These are phyloP conservation scores for Steatocranus sp. DNA, from an alignment of 2,797 vertebrate species.

Conservation along the genomic window DNA sequence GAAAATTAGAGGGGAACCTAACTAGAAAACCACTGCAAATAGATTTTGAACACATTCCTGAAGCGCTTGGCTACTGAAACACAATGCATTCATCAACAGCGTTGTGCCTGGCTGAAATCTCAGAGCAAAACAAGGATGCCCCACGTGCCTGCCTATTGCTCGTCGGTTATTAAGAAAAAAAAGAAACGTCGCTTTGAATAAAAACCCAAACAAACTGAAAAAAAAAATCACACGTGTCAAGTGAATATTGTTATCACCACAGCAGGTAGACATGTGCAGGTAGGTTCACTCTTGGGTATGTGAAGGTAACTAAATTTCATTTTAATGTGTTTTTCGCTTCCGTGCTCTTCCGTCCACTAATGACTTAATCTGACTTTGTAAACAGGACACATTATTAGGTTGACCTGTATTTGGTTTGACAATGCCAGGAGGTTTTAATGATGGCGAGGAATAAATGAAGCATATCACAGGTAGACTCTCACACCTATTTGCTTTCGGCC, in stretches of 20 bases:
- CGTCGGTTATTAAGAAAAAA: background rate
- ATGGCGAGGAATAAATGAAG: constrained; percentile 31
- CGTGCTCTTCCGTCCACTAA: background rate
- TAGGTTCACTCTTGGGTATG: background rate
- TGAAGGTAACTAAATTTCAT: background rate
- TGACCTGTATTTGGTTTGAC: background rate
- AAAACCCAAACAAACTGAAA: background rate
- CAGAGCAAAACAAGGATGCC: constrained; percentile 41
- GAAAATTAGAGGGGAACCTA: background rate
- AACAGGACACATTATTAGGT: background rate
- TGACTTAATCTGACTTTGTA: background rate
- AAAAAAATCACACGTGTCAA: background rate
- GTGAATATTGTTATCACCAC: background rate
- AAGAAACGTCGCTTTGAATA: background rate
- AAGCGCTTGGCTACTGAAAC: constrained; percentile 31
- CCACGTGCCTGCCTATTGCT: background rate
- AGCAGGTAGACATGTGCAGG: background rate
- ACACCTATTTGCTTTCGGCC: constrained; percentile 48
- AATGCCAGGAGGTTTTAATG: constrained; percentile 3
- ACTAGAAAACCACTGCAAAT: background rate
- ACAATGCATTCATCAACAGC: constrained; percentile 59
- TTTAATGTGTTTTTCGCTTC: background rate
- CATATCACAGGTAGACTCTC: constrained; percentile 39
- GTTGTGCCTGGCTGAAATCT: constrained; percentile 33
- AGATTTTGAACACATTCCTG: constrained; percentile 44